phyloP scores from a whole-genome alignment of 2,888 invertebrate genomes.

The Sphaeridia pumilis region DNA sequence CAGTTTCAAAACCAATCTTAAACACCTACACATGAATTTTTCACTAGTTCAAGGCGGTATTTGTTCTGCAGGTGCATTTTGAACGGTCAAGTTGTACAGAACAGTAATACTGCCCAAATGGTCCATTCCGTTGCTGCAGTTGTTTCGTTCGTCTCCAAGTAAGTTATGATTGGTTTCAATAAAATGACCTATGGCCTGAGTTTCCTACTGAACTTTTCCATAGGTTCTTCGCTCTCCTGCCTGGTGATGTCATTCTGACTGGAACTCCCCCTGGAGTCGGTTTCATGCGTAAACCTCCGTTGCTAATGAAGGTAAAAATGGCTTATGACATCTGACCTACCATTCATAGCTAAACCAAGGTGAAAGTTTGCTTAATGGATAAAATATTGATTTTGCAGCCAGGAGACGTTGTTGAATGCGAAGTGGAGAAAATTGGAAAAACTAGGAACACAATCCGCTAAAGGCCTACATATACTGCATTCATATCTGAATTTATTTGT shows the following conservation, averaged over 20 bases:
- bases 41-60: no score
- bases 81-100: conserved; percentile 66
- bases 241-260: conserved; percentile 76
- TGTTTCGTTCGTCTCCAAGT: conserved; percentile 63
- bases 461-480: no score
- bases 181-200: no score
- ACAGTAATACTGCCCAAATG: conserved; percentile 64
- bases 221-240: conserved; percentile 65
- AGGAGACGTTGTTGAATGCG: conserved; percentile 67
- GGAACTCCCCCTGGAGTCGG: conserved; percentile 72
- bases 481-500: no score
- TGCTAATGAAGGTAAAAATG: conserved; percentile 52
- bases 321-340: conserved; percentile 4
- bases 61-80: conserved; percentile 48
- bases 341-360: no score
- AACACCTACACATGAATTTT: no score
- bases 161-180: no score
- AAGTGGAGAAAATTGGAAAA: conserved; percentile 58
- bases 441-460: conserved; percentile 54
- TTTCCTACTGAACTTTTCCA: no score
- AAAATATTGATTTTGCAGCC: no score
- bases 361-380: no score
- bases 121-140: conserved; percentile 66
- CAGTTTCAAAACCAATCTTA: neutral
- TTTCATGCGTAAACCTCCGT: conserved; percentile 60